Base-by-base conservation (phyloP, 2,888 invertebrate genomes). In the Cinara cedri region DNA sequence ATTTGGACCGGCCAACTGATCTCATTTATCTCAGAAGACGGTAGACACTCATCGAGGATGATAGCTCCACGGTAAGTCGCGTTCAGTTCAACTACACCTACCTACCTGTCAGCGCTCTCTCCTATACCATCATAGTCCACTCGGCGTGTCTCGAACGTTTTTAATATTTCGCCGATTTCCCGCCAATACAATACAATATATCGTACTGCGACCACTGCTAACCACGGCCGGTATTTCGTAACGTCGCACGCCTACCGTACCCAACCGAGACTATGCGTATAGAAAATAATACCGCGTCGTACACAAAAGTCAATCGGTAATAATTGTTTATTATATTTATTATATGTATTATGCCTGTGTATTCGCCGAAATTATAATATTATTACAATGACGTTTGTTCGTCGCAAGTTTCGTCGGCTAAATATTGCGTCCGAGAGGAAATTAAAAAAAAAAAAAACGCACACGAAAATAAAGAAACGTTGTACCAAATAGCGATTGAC, bases 1-100 rank as follows among this genome's bases (percentile, higher is more conserved):
- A 75, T 75, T 54, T 60, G 78, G 70, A 78, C 70, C 78, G 78
- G 57, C 76, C 76, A 14, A 78, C 78, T 78, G 78, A 78, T 78
- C 78, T 78, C 78, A 70, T 78, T 78, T 63, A 55, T 66, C 55
- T 66, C 54, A 14, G 46, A 55, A 55, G 60, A 72, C 72, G 49
- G 44, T 34, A 34, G 34, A 19, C 62, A 60, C 68, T 68, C 70
- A 24, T n/a, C 62, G 65, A 51, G 49, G 60, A 78, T 66, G 68
- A 60, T 46, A 11, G 60, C 76, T 68, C 66, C 49, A 13, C 65
- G 57, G 57, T 68, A 68, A 76, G 66, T 66, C 76, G 66, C 16
- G 66, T 49, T 44, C 60, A 72, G 70, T 70, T 42, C 55, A 55
- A 42, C 70, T 9, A 42, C 21, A 42, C 19, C 65, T 26, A 19